Base-by-base conservation (phyloP, 2,113 vertebrate genomes). In the Tinamus guttatus region DNA sequence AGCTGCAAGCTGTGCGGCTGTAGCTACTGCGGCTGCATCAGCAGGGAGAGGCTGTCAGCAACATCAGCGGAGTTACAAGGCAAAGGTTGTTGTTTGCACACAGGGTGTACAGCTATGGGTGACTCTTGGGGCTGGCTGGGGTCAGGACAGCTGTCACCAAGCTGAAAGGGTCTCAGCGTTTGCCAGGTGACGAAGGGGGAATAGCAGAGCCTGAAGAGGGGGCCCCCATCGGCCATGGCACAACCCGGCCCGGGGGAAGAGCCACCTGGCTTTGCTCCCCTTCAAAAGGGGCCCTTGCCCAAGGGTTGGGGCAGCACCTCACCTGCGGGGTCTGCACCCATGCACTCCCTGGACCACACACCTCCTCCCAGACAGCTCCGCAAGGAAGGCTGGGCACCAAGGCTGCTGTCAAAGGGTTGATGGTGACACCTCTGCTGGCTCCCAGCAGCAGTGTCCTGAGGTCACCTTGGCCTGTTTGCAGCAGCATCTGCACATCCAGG, bases 151-250 rank as follows among this genome's bases (percentile, higher is more conserved):
- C 5, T 59, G 38, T 63, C 41, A 16, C 49, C 75, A 27, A 64
- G 22, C 41, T 64, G 36, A 10, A 4, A 47, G 56, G 27, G 36
- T 15, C 27, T 17, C 36, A 11, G 41, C 12, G 4, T 52, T 27
- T 52, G 51, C 24, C 25, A 7, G 22, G 64, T 13, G 58, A 34
- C 2, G 15, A 41, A 47, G 10, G 0, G 0, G 5, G 63, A 25
- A 54, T 27, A 34, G 41, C 79, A 52, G 51, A 1, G 9, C 41
- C 28, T 1, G 2, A 28, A 64, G 60, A 41, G 0, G 1, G 64
- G 59, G n/a, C 73, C 22, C 25, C 60, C 32, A n/a, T 19, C 78
- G 49, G 36, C 2, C 41, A 14, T 13, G 30, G 49, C 7, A 0
- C 38, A 73, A 47, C 56, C 22, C 68, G 27, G 56, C 56, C 7